Percentiles rank a stretch among this genome's conserved stretches.
Evolutionary conservation across 2,113 vertebrate genomes (phyloP).

Genomic region (Rhinichthys klamathensis): DNA sequence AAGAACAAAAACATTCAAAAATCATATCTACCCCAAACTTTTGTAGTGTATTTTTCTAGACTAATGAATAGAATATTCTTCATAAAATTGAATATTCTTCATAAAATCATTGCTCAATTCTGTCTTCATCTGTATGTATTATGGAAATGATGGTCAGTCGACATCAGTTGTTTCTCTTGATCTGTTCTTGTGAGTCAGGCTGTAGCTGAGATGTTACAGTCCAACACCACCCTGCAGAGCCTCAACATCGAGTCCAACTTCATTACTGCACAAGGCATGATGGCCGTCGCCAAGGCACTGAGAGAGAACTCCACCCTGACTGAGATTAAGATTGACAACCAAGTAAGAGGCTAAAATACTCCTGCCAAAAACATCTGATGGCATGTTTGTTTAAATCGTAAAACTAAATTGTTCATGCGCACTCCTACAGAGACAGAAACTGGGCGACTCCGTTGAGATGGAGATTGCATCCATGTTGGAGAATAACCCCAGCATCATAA

Average conservation of each 20-base stretch:
- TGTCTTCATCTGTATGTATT: neutral
- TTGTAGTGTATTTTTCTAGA: neutral
- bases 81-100: neutral
- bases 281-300: conserved; percentile 85
- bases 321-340: conserved; percentile 93
- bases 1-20: neutral
- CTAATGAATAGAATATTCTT: neutral
- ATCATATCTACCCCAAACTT: neutral
- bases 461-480: conserved; percentile 94
- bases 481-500: conserved; percentile 86
- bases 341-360: conserved; percentile 71
- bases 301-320: conserved; percentile 77
- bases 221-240: conserved; percentile 87
- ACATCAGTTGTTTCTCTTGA: neutral
- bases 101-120: neutral
- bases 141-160: neutral
- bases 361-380: neutral
- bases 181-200: conserved; percentile 73
- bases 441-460: conserved; percentile 93
- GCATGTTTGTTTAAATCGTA: neutral
- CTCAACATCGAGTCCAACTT: conserved; percentile 98
- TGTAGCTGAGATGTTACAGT: conserved; percentile 89
- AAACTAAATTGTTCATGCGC: neutral
- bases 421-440: conserved; percentile 82
- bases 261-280: conserved; percentile 89